Evolutionary conservation across 2,797 vertebrate genomes (phyloP), one percentile per base, ranked within the genome.

Genomic region (Argentina silus): DNA sequence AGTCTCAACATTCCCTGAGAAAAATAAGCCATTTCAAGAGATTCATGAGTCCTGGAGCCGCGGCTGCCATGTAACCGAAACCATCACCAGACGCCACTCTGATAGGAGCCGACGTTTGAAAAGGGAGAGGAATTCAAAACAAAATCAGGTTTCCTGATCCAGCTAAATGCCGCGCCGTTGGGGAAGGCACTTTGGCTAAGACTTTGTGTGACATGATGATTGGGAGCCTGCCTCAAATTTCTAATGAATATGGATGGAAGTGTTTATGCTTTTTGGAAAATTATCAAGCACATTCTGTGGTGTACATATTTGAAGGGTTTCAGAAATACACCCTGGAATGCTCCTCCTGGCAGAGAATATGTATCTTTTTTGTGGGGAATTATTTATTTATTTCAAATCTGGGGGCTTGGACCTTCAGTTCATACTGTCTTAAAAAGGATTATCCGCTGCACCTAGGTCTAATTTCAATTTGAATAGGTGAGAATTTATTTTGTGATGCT

Each of bases 381-480:
- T 86, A 89, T 91, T 92, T 90, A 80, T 80, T 81, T 86, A 83
- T 91, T 89, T 87, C 82, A 87, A 86, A 83, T 89, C 88, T 91
- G 88, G 91, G 87, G 88, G 90, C 84, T 87, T 88, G 89, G 91
- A 86, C 92, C 89, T 89, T 91, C 90, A 92, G 82, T 92, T 94
- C 86, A 90, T 92, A 90, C 90, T 85, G 92, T 92, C 90, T 93
- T 93, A 91, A 93, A 93, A 92, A 87, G 92, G 93, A 93, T 94
- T 94, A 94, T 92, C 91, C 91, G 88, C 89, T 92, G 86, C 92
- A 93, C 93, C 93, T 90, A 85, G 91, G 90, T 93, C 89, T 94
- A 91, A 94, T 94, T 95, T 94, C 92, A 94, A 94, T 94, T 93
- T 94, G 92, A 94, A 95, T 93, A 93, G 92, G 91, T 94, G 93